phyloP scores from a whole-genome alignment of 2,113 vertebrate species.

The Rhea americana region DNA sequence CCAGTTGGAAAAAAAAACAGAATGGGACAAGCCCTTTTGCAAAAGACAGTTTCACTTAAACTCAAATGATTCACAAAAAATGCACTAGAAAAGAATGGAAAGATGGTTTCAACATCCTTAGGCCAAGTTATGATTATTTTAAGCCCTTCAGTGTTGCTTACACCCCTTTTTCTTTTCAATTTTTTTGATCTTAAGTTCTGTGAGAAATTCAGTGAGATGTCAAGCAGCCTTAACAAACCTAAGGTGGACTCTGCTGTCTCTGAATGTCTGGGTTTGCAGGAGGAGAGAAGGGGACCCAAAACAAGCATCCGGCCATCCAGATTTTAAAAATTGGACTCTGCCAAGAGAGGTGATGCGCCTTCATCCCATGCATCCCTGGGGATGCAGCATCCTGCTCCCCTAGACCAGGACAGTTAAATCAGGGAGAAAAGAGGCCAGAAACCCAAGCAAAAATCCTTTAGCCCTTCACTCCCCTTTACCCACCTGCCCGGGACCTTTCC shows the following conservation, averaged over 20 bases:
- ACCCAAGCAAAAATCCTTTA: too few relatives aligned
- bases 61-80: rapidly evolving
- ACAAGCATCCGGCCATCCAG: too few relatives aligned
- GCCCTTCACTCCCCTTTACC: not conserved
- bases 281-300: too few relatives aligned
- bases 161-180: not conserved
- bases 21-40: too few relatives aligned
- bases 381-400: too few relatives aligned
- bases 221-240: rapidly evolving
- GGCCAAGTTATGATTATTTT: rapidly evolving
- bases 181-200: not conserved
- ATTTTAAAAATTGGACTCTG: too few relatives aligned
- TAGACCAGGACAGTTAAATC: too few relatives aligned
- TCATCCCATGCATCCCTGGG: too few relatives aligned
- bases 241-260: not conserved
- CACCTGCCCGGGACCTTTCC: too few relatives aligned
- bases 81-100: rapidly evolving
- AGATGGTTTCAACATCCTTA: not conserved
- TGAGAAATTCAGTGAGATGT: not conserved
- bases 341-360: too few relatives aligned
- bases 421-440: not conserved
- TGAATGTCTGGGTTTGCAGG: rapidly evolving
- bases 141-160: not conserved
- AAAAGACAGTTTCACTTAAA: not conserved
- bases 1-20: rapidly evolving